These are phyloP conservation scores for Hafferia zeledoni DNA, from an alignment of 2,797 vertebrate species.

Conservation along the genomic window DNA sequence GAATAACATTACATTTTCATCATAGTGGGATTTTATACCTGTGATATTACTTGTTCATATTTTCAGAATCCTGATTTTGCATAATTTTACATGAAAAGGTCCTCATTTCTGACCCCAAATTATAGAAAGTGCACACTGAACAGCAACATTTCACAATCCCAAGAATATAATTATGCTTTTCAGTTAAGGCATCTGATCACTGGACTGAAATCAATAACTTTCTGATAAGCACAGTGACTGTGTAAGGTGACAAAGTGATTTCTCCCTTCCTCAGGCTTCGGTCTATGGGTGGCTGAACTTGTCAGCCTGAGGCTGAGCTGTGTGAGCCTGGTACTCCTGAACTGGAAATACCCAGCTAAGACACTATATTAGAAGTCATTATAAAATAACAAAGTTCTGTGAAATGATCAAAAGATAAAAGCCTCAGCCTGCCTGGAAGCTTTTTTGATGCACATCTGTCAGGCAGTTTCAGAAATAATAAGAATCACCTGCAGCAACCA, in stretches of 20 bases:
- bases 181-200: background rate
- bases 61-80: background rate
- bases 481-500: background rate
- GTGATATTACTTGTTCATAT: background rate
- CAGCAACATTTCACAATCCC: background rate
- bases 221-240: background rate
- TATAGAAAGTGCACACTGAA: background rate
- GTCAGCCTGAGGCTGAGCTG: background rate
- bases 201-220: background rate
- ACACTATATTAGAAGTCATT: background rate
- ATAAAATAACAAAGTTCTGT: background rate
- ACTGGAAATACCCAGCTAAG: background rate
- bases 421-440: background rate
- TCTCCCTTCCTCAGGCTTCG: background rate
- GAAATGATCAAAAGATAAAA: background rate
- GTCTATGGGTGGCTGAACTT: background rate
- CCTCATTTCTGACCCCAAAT: background rate
- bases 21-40: background rate
- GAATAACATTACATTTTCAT: background rate
- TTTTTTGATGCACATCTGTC: background rate
- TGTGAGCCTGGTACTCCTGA: background rate
- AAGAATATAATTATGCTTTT: background rate
- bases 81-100: background rate
- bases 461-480: background rate
- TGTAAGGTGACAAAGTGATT: background rate